Evolutionary conservation across 2,888 invertebrate genomes (phyloP).

Genomic region (Caenorhabditis angaria): DNA sequence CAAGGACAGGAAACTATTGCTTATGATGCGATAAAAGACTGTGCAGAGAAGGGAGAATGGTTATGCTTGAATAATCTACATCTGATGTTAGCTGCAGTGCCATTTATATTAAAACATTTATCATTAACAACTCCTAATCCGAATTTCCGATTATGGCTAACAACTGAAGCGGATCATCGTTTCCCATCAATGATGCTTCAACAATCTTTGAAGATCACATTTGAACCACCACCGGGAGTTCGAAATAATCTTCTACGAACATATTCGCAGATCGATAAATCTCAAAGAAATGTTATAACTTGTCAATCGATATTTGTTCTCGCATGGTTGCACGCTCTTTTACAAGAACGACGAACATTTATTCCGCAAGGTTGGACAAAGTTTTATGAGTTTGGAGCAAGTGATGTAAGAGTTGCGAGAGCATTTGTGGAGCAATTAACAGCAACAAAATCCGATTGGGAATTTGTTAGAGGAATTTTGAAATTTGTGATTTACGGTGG

Average conservation of each 20-base stretch:
- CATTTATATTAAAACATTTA: conserved; percentile 80
- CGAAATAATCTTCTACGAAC: conserved; percentile 78
- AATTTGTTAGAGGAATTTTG: conserved; percentile 74
- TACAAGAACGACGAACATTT: conserved; percentile 87
- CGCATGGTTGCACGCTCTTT: conserved; percentile 87
- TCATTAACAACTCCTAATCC: conserved; percentile 74
- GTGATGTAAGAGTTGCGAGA: conserved; percentile 82
- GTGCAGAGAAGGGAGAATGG: conserved; percentile 80
- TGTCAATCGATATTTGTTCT: conserved; percentile 80
- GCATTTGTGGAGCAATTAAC: conserved; percentile 78
- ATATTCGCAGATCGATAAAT: conserved; percentile 41
- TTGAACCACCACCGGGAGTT: conserved; percentile 80
- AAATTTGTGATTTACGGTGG: conserved; percentile 87
- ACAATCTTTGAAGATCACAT: conserved; percentile 67
- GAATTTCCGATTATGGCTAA: conserved; percentile 84
- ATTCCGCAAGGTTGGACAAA: conserved; percentile 90
- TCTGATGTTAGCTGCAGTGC: conserved; percentile 81
- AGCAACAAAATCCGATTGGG: conserved; percentile 22
- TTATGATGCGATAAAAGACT: conserved; percentile 73
- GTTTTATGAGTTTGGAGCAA: conserved; percentile 86
- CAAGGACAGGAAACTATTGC: conserved; percentile 58
- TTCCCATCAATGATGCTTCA: conserved; percentile 56
- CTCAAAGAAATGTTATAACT: conserved; percentile 71
- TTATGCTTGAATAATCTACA: conserved; percentile 85
- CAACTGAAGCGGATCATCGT: conserved; percentile 82